Percentiles rank a stretch among this genome's conserved stretches.
phyloP scores from a whole-genome alignment of 2,113 vertebrate species.

The Aviceda subcristata region DNA sequence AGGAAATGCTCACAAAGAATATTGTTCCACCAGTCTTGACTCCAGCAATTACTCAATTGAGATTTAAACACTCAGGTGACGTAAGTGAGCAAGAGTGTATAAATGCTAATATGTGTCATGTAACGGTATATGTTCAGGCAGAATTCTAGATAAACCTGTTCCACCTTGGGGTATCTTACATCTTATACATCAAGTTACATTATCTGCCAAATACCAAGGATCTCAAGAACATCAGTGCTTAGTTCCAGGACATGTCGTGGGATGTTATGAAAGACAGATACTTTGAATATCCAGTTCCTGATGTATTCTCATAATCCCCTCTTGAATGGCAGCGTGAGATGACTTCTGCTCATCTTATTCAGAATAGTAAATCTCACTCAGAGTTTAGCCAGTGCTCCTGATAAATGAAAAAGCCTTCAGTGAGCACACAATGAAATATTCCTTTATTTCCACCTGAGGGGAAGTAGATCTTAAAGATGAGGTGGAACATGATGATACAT shows the following conservation, averaged over 20 bases:
- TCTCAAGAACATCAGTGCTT: not conserved
- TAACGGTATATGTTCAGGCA: accelerated
- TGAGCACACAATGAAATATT: not conserved
- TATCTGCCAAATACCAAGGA: not conserved
- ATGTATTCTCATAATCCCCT: not conserved
- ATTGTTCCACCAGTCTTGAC: not conserved
- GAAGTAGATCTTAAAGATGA: not conserved
- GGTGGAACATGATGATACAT: not conserved
- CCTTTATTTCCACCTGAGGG: not conserved
- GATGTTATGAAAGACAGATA: not conserved
- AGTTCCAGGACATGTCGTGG: not conserved
- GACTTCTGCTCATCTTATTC: not conserved
- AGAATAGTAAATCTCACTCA: not conserved
- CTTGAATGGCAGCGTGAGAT: not conserved
- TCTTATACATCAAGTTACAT: not conserved
- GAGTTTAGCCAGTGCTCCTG: not conserved
- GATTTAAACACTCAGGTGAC: not conserved
- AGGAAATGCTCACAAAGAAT: not conserved
- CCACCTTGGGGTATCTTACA: not conserved
- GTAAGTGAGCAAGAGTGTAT: not conserved
- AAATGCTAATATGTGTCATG: not conserved
- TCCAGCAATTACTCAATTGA: not conserved
- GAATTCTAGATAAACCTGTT: not conserved
- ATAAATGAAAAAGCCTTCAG: not conserved
- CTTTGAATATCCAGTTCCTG: not conserved